Evolutionary conservation across 2,888 invertebrate species (phyloP), one percentile per base, ranked within the genome.

Genomic region (Buathra laborator): DNA sequence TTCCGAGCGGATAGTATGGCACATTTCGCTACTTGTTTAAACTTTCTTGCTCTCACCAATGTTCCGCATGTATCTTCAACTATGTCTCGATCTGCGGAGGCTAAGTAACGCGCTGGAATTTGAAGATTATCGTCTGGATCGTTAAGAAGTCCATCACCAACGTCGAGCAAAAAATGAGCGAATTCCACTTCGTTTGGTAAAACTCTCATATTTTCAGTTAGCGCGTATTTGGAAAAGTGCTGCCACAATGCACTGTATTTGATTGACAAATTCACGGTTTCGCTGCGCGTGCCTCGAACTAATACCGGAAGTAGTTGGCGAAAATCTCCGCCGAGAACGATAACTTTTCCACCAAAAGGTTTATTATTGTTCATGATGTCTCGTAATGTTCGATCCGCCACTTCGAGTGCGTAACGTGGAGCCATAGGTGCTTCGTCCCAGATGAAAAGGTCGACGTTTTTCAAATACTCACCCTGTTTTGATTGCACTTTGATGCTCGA

Each of bases 341-440:
- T 53, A 7, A 87, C 70, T 84, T 89, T 88, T 44, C 88, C 88
- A 51, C 89, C 89, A 74, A 90, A 90, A 10, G 79, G 85, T 46
- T n/a, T 43, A 77, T 88, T 59, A 56, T 86, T 37, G 9, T 37
- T 37, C 7, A 37, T 37, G 0, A 37, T 37, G 37, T 37, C 7
- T 37, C 7, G 37, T 37, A 37, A 37, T 37, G 37, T 37, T 37
- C 37, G 37, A 7, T 37, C 37, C 37, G 9, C 7, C 37, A 37
- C 37, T 37, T 37, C 37, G 37, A 5, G 37, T 37, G 37, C 37
- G 37, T 37, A 37, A 37, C 37, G 37, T 37, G 37, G 37, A 9
- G 37, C 37, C 37, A 37, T 37, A 37, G 37, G 37, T 37, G 37
- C 37, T 37, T 37, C 37, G 37, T 37, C 6, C 85, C 86, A 87